Evolutionary conservation across 1,140 invertebrate species (phyloP).

Genomic region (Drosophila tsacasi): DNA sequence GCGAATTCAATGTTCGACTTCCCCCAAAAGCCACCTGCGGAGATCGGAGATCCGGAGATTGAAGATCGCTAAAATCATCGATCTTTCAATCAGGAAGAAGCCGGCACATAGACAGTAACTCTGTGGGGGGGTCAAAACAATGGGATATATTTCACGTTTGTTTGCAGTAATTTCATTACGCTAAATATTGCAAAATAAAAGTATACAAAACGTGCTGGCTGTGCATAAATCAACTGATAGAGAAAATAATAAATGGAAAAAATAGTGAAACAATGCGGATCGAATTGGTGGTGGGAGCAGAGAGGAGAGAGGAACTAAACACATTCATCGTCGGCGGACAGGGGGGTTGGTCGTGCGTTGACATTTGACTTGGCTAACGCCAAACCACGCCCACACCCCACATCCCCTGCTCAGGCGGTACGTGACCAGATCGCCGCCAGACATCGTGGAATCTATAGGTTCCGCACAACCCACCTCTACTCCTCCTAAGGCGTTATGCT

Average conservation of each 20-base stretch:
- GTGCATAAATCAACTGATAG: conserved; percentile 48
- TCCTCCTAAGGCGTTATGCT: not conserved
- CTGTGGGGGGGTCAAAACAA: conserved; percentile 24
- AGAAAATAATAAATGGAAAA: conserved; percentile 27
- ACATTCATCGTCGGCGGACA: conserved; percentile 3
- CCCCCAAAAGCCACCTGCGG: conserved; percentile 23
- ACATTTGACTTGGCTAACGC: conserved; percentile 55
- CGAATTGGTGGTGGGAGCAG: not conserved
- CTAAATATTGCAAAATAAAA: conserved; percentile 36
- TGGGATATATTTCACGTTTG: conserved; percentile 48
- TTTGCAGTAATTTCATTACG: conserved; percentile 51
- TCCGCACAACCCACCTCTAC: conserved; percentile 1
- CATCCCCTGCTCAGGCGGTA: conserved; percentile 19
- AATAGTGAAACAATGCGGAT: conserved; percentile 27
- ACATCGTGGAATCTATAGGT: conserved; percentile 36
- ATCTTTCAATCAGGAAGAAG: conserved; percentile 26
- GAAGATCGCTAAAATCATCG: conserved; percentile 13
- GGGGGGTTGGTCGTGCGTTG: conserved; percentile 45
- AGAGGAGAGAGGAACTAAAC: conserved; percentile 11
- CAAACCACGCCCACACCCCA: conserved; percentile 44
- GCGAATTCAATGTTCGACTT: conserved; percentile 36
- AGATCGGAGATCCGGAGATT: conserved; percentile 23
- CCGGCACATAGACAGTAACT: conserved; percentile 13
- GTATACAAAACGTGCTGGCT: conserved; percentile 13
- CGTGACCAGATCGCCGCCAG: conserved; percentile 46